Percentiles rank a stretch among this genome's conserved stretches.
Evolutionary conservation across 1,140 invertebrate species (phyloP).

Genomic region (Drosophila elegans): DNA sequence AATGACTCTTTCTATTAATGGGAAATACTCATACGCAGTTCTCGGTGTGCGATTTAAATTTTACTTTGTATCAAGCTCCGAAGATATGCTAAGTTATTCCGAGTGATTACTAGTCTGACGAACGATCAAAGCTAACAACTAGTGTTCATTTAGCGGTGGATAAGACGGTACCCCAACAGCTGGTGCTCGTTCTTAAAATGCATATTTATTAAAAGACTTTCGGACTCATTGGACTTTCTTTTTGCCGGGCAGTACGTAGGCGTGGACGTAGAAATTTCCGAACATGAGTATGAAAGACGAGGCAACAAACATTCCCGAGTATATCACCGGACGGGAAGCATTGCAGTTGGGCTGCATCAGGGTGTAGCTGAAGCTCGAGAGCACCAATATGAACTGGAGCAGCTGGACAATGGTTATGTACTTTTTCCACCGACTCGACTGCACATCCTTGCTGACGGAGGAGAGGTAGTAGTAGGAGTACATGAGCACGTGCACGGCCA

Average conservation of each 20-base stretch:
- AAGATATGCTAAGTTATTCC: constrained; percentile 5
- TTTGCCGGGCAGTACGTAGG: constrained; percentile 6
- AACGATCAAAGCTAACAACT: too few species aligned
- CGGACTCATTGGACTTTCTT: constrained; percentile 1
- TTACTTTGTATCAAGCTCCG: neutral
- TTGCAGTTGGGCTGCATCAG: constrained; percentile 15
- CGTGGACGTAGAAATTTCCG: constrained; percentile 7
- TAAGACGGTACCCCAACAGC: neutral
- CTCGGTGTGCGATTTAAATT: too few species aligned
- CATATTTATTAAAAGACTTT: neutral
- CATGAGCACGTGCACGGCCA: constrained; percentile 33
- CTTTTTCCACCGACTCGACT: constrained; percentile 39
- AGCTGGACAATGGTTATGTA: constrained; percentile 34
- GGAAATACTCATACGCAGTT: too few species aligned
- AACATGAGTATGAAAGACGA: neutral
- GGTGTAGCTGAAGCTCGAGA: neutral
- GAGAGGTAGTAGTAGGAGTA: constrained; percentile 44
- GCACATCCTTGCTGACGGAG: constrained; percentile 15
- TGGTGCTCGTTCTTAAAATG: neutral
- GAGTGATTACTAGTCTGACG: neutral
- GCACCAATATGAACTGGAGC: constrained; percentile 5
- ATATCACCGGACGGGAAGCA: neutral
- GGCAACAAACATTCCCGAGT: neutral
- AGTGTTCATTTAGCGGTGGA: neutral
- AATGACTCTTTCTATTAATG: too few species aligned